A percentile compares a stretch with the other conserved stretches of the same genome.
Conservation (phyloP, 2,797 vertebrate species). For the Ptychadena robeensis region DNA sequence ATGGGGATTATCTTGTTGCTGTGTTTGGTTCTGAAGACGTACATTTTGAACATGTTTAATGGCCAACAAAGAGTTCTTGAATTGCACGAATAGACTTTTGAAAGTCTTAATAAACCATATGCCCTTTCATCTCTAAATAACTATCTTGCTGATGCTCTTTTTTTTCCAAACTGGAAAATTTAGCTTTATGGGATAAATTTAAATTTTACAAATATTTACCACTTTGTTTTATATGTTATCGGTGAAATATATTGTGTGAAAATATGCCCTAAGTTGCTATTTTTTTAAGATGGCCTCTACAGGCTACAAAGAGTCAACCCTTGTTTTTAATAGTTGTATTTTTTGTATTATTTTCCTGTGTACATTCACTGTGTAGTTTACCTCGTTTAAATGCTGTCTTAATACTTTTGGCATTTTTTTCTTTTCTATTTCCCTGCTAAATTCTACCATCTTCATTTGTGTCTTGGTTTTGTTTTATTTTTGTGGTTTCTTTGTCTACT, state of each 20-base stretch:
- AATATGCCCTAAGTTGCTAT: conserved; percentile 10
- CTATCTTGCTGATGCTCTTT: conserved; percentile 13
- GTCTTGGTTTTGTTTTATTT: conserved; percentile 66
- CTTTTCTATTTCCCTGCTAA: conserved; percentile 49
- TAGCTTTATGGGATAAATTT: conserved; percentile 43
- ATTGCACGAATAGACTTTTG: conserved; percentile 1
- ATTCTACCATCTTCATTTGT: conserved; percentile 51
- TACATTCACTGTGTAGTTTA: conserved; percentile 24
- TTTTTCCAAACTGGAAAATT: conserved; percentile 44
- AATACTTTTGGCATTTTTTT: conserved; percentile 70
- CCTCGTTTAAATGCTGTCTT: conserved; percentile 65
- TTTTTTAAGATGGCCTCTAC: conserved; percentile 1
- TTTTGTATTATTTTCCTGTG: conserved; percentile 19
- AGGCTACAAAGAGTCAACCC: neutral
- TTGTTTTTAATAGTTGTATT: neutral
- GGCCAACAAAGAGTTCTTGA: neutral
- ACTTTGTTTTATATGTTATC: conserved; percentile 36
- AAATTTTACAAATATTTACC: conserved; percentile 38
- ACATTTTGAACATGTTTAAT: neutral
- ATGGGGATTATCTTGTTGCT: conserved; percentile 63
- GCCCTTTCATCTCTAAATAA: conserved; percentile 38
- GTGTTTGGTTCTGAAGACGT: conserved; percentile 28
- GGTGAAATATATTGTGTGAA: conserved; percentile 15
- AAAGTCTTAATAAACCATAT: conserved; percentile 11
- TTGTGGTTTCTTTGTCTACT: conserved; percentile 74